Evolutionary conservation across 2,113 vertebrate species (phyloP), one percentile per base, ranked within the genome.

Genomic region (Scolopax mira): DNA sequence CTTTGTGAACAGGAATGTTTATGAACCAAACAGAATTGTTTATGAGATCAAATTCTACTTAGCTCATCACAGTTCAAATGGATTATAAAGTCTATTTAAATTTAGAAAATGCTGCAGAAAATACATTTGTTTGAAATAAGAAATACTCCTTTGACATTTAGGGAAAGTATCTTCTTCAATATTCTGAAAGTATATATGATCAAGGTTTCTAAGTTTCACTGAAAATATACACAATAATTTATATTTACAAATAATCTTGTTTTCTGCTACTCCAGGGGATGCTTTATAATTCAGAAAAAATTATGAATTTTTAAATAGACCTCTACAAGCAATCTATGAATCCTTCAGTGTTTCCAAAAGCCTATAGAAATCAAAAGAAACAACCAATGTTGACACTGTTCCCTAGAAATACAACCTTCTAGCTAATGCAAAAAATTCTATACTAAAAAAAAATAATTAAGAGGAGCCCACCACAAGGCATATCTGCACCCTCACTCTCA

Each of bases 311-410:
- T 67, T n/a, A 62, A n/a, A 80, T 91, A 70, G 39, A 84, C 1
- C 7, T 18, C 3, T 33, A 19, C 31, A 57, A 82, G 27, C 10
- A 3, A 44, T 28, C 55, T 73, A 64, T 70, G 6, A 57, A 58
- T 66, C 85, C 37, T 87, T 67, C 25, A 37, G 7, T 58, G 35
- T 89, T 96, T 97, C 39, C 13, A 61, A 69, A 61, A 51, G 37
- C 72, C 78, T 60, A 52, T 9, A 82, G 87, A 96, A 96, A 46
- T 89, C 25, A 79, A 72, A 85, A 85, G 44, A 96, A 95, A 71
- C 80, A 86, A 85, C 7, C 82, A 12, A 18, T 35, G 33, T 90
- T 75, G 65, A 83, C n/a, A 70, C 61, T 18, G 9, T 71, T 94
- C 31, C 22, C 24, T 79, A 30, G 66, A 96, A 91, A 27, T 33